Conservation (phyloP, 1,140 invertebrate species). For the Drosophila murphyi region DNA sequence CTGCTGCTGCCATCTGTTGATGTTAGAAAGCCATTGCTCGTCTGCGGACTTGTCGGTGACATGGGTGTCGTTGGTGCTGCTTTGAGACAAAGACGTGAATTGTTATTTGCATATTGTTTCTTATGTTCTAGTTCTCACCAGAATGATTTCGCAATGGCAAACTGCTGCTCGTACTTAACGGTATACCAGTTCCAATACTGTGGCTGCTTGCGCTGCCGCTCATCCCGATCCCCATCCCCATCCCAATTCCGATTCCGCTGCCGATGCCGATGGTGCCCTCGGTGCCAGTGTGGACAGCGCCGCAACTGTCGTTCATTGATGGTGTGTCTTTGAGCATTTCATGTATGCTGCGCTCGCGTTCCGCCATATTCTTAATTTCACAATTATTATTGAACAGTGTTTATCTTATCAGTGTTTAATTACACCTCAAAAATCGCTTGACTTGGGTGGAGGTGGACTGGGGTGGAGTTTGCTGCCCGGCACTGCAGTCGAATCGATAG, state of each 20-base stretch:
- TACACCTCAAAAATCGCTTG: constrained; percentile 52
- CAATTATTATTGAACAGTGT: neutral
- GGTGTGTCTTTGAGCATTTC: constrained; percentile 95
- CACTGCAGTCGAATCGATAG: constrained; percentile 23
- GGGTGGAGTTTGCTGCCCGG: neutral
- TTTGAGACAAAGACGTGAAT: neutral
- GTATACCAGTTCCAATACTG: constrained; percentile 50
- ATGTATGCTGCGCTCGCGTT: constrained; percentile 90
- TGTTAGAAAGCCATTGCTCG: constrained; percentile 58
- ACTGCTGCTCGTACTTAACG: constrained; percentile 66
- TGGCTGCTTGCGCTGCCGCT: constrained; percentile 62
- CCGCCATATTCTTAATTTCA: constrained; percentile 48
- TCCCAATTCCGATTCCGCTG: constrained; percentile 42
- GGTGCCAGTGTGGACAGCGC: constrained; percentile 90
- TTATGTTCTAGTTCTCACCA: constrained; percentile 45
- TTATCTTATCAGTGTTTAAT: constrained; percentile 28
- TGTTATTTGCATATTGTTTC: neutral
- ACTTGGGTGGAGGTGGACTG: constrained; percentile 11
- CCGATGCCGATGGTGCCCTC: constrained; percentile 82
- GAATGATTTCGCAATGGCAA: constrained; percentile 85
- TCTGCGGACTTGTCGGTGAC: constrained; percentile 85
- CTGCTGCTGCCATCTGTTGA: constrained; percentile 81
- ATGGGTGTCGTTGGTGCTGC: constrained; percentile 82
- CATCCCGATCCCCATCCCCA: constrained; percentile 32
- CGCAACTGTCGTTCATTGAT: constrained; percentile 90